These are phyloP conservation scores for Heterotis niloticus DNA, from an alignment of 2,113 vertebrate species.

Conservation along the genomic window DNA sequence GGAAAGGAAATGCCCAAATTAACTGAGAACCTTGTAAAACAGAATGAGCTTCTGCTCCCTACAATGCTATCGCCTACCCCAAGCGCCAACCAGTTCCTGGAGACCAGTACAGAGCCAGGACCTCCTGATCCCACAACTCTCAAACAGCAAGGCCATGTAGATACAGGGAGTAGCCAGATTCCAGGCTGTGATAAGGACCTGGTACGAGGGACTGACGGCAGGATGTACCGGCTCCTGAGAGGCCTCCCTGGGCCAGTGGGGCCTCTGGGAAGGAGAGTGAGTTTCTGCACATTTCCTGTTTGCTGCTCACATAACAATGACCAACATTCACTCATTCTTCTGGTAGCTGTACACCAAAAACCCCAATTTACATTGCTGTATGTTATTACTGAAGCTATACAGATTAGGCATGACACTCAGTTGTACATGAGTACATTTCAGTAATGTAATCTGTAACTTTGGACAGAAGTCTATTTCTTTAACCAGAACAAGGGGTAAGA, in stretches of 20 bases:
- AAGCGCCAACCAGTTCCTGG: background rate
- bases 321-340: slow-evolving; percentile 25
- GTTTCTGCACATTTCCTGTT: slow-evolving; percentile 32
- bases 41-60: slow-evolving; percentile 25
- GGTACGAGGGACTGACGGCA: slow-evolving; percentile 36
- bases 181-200: slow-evolving; percentile 33
- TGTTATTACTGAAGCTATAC: too few relatives aligned
- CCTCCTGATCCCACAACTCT: slow-evolving; percentile 19
- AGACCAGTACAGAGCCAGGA: background rate
- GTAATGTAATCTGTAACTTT: too few relatives aligned
- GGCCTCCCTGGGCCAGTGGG: slow-evolving; percentile 65
- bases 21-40: slow-evolving; percentile 28
- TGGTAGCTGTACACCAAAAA: background rate
- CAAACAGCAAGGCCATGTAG: background rate
- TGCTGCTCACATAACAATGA: slow-evolving; percentile 33
- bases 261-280: slow-evolving; percentile 66
- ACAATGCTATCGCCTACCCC: slow-evolving; percentile 13
- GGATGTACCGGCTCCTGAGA: slow-evolving; percentile 43
- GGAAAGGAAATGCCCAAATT: slow-evolving; percentile 17
- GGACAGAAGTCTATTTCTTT: too few relatives aligned
- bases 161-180: slow-evolving; percentile 13
- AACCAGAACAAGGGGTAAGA: too few relatives aligned
- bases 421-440: too few relatives aligned
- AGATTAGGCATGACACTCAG: too few relatives aligned
- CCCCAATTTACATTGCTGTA: too few relatives aligned